Evolutionary conservation across 1,140 invertebrate genomes (phyloP).

Genomic region (Drosophila repleta): DNA sequence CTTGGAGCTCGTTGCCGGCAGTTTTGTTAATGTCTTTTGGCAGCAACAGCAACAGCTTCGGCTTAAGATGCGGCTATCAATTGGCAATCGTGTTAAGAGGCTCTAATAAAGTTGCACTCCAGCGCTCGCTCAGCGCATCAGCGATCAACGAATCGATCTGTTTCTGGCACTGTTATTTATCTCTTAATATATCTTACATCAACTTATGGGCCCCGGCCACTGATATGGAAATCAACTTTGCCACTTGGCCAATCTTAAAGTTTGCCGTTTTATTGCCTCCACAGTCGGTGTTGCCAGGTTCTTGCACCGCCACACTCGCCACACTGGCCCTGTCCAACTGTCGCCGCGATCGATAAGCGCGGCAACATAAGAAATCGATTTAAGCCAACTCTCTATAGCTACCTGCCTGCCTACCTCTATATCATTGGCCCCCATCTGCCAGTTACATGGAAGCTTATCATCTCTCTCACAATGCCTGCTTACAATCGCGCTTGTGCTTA

Average conservation of each 20-base stretch:
- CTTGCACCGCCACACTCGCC: not conserved
- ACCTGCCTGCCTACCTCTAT: constrained; percentile 14
- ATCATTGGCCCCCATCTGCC: constrained; percentile 33
- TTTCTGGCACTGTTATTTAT: constrained; percentile 68
- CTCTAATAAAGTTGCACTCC: constrained; percentile 74
- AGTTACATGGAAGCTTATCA: constrained; percentile 73
- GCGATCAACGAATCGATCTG: constrained; percentile 70
- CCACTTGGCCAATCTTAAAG: constrained; percentile 74
- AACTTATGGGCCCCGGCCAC: constrained; percentile 58
- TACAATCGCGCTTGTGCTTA: constrained; percentile 68
- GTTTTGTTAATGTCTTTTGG: constrained; percentile 80
- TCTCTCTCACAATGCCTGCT: constrained; percentile 56
- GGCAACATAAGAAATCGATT: constrained; percentile 80
- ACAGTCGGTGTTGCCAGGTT: not conserved
- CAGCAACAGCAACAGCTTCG: constrained; percentile 37
- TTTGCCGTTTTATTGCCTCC: constrained; percentile 23
- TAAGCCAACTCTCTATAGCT: constrained; percentile 43
- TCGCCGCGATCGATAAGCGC: constrained; percentile 24
- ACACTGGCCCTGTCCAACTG: not conserved
- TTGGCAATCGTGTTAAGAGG: constrained; percentile 68
- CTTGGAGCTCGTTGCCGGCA: constrained; percentile 44
- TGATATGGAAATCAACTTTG: constrained; percentile 59
- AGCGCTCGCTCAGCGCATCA: constrained; percentile 27
- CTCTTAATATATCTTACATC: constrained; percentile 74
- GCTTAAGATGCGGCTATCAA: constrained; percentile 40